A percentile compares a stretch with the other conserved stretches of the same genome.
Evolutionary conservation across 2,113 vertebrate genomes (phyloP).

Genomic region (Mystacornis crossleyi): DNA sequence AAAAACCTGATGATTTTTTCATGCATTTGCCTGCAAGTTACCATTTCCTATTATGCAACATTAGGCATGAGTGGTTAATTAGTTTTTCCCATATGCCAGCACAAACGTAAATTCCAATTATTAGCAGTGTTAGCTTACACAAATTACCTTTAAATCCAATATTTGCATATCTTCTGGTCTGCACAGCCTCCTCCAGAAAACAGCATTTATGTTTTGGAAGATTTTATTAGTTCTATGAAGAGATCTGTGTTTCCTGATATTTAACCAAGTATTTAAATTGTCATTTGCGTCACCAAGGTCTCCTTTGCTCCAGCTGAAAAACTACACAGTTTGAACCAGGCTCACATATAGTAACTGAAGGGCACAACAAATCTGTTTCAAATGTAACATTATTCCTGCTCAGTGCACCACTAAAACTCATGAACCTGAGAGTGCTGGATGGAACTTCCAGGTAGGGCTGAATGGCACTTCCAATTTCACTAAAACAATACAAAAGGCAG

Average conservation of each 20-base stretch:
- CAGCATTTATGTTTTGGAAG: background rate
- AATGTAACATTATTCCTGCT: background rate
- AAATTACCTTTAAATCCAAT: constrained; percentile 25
- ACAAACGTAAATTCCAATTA: background rate
- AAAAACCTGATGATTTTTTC: background rate
- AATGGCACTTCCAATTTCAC: background rate
- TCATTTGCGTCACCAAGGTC: background rate
- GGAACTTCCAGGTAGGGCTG: background rate
- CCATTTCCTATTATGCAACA: background rate
- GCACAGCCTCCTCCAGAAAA: background rate
- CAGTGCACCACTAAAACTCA: background rate
- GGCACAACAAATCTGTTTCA: background rate
- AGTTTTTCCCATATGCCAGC: constrained; percentile 5
- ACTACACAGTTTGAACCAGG: background rate
- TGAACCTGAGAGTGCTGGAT: background rate
- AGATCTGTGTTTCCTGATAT: background rate
- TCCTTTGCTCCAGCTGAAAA: background rate
- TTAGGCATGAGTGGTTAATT: background rate
- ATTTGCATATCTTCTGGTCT: background rate
- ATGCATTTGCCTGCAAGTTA: background rate
- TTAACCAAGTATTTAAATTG: background rate
- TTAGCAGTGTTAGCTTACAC: background rate
- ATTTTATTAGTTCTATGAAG: background rate
- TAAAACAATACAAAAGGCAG: background rate
- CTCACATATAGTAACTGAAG: background rate